Base-by-base conservation (phyloP, 2,888 invertebrate genomes). In the Drosophila mercatorum region DNA sequence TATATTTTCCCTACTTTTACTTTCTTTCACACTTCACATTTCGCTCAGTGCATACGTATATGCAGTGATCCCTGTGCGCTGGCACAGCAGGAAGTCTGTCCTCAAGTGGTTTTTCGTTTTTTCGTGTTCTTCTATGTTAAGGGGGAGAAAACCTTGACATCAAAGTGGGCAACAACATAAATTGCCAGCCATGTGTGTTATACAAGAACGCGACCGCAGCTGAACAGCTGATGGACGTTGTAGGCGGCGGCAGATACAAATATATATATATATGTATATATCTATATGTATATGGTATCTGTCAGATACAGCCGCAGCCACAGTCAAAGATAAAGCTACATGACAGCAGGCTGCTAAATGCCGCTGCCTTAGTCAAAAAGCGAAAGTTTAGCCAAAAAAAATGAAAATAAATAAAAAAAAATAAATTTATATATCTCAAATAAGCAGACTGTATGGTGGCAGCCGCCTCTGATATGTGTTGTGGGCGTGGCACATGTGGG, bases 101-200 rank as follows among this genome's bases (percentile, higher is more conserved):
- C 41, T 75, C 78, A 74, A 83, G 85, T 77, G 82, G 70, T 72
- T 75, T 81, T 75, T 28, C 31, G 31, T 34, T 7, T 7, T 22
- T 41, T 22, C 31, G 46, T 44, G 43, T 5, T 41, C 49, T 34
- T n/a, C 49, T 11, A 17, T 14, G 17, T 51, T 51, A 31, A 31
- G 40, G 56, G 58, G 64, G 47, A 38, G 7, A 44, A 80, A 85
- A 89, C 85, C 85, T 85, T 85, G 85, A 85, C 88, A 87, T 87
- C 88, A 87, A 85, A 89, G 87, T 79, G 73, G 75, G 81, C 86
- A 83, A 74, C 70, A 31, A 69, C 68, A 80, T 79, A 82, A 88
- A 83, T 73, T 71, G 61, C 34, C 72, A 56, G 72, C 58, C 79
- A 70, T 69, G 61, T 66, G 75, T 75, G 63, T 78, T 70, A 63